phyloP scores from a whole-genome alignment of 2,113 vertebrate species.

The Grammomys surdaster region DNA sequence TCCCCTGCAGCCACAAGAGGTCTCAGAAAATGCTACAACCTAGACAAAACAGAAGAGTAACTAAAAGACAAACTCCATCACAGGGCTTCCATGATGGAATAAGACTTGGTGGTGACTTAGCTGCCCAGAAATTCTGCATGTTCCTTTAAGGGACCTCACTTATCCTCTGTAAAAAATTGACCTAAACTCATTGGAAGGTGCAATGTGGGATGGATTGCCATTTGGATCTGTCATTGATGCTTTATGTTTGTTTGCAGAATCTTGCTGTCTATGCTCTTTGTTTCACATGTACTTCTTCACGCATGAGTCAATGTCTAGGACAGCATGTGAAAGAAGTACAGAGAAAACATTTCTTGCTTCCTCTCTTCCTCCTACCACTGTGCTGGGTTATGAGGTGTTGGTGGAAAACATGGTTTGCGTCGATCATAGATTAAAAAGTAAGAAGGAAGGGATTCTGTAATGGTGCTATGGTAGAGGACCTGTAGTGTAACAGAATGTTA shows the following conservation, averaged over 20 bases:
- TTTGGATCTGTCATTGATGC: not conserved
- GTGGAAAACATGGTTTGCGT: accelerated
- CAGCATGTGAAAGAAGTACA: not conserved
- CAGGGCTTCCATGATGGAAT: not conserved
- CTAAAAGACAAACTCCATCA: not conserved
- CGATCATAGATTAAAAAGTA: too few species aligned
- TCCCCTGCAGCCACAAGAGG: not conserved
- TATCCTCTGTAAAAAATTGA: not conserved
- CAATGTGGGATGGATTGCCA: not conserved
- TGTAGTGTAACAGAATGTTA: not conserved
- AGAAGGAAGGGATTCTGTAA: not conserved
- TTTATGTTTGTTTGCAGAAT: too few species aligned
- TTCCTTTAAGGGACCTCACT: not conserved
- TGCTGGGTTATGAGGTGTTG: not conserved
- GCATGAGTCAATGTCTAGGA: too few species aligned
- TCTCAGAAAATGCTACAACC: not conserved
- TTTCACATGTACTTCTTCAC: not conserved
- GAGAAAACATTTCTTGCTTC: not conserved
- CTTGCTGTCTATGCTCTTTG: too few species aligned
- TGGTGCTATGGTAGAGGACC: not conserved
- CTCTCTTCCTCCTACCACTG: not conserved
- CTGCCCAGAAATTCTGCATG: too few species aligned
- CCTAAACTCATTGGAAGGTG: not conserved
- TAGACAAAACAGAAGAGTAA: not conserved
- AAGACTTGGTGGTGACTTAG: not conserved